Percentiles rank a stretch among this genome's conserved stretches.
Conservation (phyloP, 1,140 invertebrate genomes). For the Ephestia elutella region DNA sequence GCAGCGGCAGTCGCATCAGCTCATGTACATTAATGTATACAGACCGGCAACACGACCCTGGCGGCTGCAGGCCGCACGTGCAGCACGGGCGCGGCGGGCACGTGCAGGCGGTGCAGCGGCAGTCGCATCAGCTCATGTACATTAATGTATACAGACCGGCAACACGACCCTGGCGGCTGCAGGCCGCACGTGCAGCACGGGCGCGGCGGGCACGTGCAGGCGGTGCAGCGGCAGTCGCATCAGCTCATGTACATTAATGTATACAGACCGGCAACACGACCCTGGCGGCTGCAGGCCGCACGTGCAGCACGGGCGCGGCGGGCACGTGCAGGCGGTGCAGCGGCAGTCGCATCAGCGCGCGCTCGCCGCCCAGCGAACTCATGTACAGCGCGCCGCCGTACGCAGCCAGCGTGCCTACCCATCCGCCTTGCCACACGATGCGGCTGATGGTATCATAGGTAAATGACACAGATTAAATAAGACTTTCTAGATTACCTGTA, state of each 20-base stretch:
- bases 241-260: no score
- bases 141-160: not conserved
- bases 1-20: constrained; percentile 72
- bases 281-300: constrained; percentile 76
- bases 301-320: constrained; percentile 63
- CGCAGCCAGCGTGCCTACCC: constrained; percentile 78
- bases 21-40: not conserved
- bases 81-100: constrained; percentile 61
- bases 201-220: constrained; percentile 66
- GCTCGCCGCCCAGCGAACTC: constrained; percentile 80
- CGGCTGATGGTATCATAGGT: no score
- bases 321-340: constrained; percentile 70
- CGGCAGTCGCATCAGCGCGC: constrained; percentile 71
- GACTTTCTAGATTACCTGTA: no score
- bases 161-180: constrained; percentile 76
- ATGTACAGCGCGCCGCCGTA: constrained; percentile 86
- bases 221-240: no score
- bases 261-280: constrained; percentile 44
- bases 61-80: constrained; percentile 76
- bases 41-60: constrained; percentile 61
- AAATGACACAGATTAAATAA: no score
- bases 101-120: constrained; percentile 68
- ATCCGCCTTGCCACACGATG: constrained; percentile 68
- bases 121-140: constrained; percentile 66
- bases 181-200: constrained; percentile 68